Conservation (phyloP, 2,888 invertebrate genomes). For the Dasypolia templi region DNA sequence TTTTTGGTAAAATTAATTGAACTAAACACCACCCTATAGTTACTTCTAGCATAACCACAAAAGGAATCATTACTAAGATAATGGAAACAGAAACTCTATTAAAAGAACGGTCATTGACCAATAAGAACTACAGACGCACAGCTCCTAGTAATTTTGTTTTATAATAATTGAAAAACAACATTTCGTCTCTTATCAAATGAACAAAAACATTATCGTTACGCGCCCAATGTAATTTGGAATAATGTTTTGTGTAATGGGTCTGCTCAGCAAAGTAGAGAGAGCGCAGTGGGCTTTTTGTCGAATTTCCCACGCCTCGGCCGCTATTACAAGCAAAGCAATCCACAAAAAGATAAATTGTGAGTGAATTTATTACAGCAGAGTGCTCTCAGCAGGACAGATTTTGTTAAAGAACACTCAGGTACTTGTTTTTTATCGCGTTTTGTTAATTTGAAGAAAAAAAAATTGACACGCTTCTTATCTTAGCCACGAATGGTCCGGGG, state of each 20-base stretch:
- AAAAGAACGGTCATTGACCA: constrained; percentile 57
- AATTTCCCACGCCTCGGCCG: constrained; percentile 70
- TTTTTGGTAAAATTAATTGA: constrained; percentile 33
- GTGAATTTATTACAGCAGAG: constrained; percentile 84
- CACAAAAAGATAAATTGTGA: constrained; percentile 86
- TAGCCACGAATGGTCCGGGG: constrained; percentile 24
- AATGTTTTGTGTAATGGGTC: constrained; percentile 86
- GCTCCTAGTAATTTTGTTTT: constrained; percentile 67
- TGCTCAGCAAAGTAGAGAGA: constrained; percentile 79
- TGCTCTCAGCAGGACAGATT: constrained; percentile 86
- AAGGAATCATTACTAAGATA: constrained; percentile 53
- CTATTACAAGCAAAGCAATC: constrained; percentile 81
- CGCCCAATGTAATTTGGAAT: constrained; percentile 86
- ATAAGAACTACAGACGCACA: constrained; percentile 59
- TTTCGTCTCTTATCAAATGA: constrained; percentile 82
- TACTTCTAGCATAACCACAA: constrained; percentile 37
- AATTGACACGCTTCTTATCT: constrained; percentile 52
- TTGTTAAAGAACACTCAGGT: constrained; percentile 82
- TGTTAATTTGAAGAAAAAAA: constrained; percentile 77
- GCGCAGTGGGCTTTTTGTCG: constrained; percentile 75
- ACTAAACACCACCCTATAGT: constrained; percentile 27
- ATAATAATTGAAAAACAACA: constrained; percentile 80
- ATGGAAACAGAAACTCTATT: constrained; percentile 61
- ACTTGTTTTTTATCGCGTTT: constrained; percentile 78
- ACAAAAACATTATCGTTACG: constrained; percentile 84